Evolutionary conservation across 2,113 vertebrate species (phyloP).

Genomic region (Oxyruncus cristatus): DNA sequence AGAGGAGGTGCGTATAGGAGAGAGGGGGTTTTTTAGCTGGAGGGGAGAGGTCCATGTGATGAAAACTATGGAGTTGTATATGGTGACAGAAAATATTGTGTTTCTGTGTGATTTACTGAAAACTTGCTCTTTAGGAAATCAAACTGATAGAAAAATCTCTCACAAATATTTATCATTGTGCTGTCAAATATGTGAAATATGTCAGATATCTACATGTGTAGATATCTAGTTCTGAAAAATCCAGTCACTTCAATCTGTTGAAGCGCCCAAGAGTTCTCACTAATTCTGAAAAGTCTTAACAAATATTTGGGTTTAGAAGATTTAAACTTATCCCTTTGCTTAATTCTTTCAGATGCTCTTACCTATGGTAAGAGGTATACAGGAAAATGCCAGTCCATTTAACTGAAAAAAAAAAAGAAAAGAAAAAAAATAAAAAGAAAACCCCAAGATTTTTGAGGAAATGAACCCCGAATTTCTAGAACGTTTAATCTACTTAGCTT

Average conservation of each 20-base stretch:
- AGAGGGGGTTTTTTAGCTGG: accelerated
- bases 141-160: neutral
- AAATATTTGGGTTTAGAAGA: neutral
- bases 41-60: neutral
- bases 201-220: too few relatives aligned
- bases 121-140: neutral
- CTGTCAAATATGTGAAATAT: too few relatives aligned
- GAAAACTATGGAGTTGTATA: neutral
- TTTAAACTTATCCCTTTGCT: neutral
- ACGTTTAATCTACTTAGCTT: neutral
- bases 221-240: neutral
- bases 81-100: neutral
- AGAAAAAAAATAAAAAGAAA: too few relatives aligned
- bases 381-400: neutral
- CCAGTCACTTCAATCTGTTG: accelerated
- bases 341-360: neutral
- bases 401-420: neutral
- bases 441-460: neutral
- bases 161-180: neutral
- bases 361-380: neutral
- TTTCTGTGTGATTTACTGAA: neutral
- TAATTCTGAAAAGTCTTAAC: neutral
- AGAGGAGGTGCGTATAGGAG: neutral
- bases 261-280: neutral
- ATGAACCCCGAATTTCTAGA: neutral